Conservation (phyloP, 2,888 invertebrate genomes). For the Heliconius hortense region DNA sequence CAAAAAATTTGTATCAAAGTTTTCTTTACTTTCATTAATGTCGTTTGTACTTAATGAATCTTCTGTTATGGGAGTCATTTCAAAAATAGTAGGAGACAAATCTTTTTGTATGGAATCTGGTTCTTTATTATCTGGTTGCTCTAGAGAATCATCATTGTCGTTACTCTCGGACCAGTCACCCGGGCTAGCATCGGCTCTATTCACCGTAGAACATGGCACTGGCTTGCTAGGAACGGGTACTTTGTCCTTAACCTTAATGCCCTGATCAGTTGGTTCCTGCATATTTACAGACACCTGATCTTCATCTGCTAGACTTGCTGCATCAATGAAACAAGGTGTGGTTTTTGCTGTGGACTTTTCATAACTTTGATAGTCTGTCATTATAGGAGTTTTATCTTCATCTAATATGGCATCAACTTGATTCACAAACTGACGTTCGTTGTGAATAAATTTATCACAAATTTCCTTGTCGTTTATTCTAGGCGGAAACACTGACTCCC, state of each 20-base stretch:
- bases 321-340: slow-evolving; percentile 88
- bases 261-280: slow-evolving; percentile 11
- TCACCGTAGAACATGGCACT: slow-evolving; percentile 57
- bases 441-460: slow-evolving; percentile 69
- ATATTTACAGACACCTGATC: slow-evolving; percentile 68
- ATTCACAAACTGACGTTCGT: slow-evolving; percentile 60
- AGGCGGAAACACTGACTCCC: slow-evolving; percentile 84
- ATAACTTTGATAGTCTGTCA: slow-evolving; percentile 22
- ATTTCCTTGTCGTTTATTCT: slow-evolving; percentile 66
- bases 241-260: slow-evolving; percentile 39
- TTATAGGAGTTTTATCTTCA: slow-evolving; percentile 16
- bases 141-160: slow-evolving; percentile 72
- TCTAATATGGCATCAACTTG: slow-evolving; percentile 37
- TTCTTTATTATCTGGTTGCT: slow-evolving; percentile 62
- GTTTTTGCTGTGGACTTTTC: slow-evolving; percentile 59
- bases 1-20: slow-evolving; percentile 1
- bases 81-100: slow-evolving; percentile 66
- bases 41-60: slow-evolving; percentile 58
- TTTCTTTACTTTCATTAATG: slow-evolving; percentile 48
- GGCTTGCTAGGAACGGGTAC: slow-evolving; percentile 58
- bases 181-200: slow-evolving; percentile 60
- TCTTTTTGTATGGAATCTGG: slow-evolving; percentile 64
- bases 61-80: slow-evolving; percentile 66
- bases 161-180: slow-evolving; percentile 67
- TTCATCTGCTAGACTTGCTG: slow-evolving; percentile 88